Percentiles rank a stretch among this genome's conserved stretches.
phyloP scores from a whole-genome alignment of 2,888 invertebrate genomes.

The Linhomoeus sp. region DNA sequence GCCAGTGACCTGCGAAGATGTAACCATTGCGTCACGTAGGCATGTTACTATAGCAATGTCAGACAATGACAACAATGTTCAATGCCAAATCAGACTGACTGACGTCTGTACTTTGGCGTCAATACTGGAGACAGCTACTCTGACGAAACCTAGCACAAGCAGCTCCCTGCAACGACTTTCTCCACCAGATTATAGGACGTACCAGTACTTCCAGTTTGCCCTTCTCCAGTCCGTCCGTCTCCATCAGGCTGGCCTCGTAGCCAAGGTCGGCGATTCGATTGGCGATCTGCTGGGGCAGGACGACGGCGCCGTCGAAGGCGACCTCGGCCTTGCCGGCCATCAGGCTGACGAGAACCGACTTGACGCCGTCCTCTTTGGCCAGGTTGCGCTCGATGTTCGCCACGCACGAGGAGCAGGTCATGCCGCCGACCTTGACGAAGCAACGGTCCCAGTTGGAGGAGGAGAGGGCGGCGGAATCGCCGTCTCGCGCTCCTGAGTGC shows the following conservation, averaged over 20 bases:
- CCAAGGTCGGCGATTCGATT: constrained; percentile 66
- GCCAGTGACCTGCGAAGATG: constrained; percentile 63
- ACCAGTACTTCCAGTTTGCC: constrained; percentile 26
- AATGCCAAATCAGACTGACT: no score
- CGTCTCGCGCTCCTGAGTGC: no score
- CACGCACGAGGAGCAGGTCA: constrained; percentile 93
- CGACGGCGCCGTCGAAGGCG: constrained; percentile 53
- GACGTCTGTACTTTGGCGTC: no score
- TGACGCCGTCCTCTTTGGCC: constrained; percentile 39
- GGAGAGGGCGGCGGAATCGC: no score
- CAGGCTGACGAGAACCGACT: constrained; percentile 67
- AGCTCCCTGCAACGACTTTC: no score
- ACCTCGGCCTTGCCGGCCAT: constrained; percentile 89
- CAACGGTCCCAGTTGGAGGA: constrained; percentile 12
- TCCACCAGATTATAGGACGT: constrained; percentile 9
- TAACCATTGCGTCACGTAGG: no score
- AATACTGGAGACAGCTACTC: no score
- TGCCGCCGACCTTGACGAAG: constrained; percentile 46
- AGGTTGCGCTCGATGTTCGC: constrained; percentile 71
- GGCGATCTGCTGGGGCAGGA: constrained; percentile 59
- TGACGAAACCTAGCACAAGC: no score
- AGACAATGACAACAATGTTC: no score
- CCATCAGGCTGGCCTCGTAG: constrained; percentile 56
- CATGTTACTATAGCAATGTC: no score
- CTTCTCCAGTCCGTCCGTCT: constrained; percentile 28